Base-by-base conservation (phyloP, 2,113 vertebrate genomes). In the Ornithorhynchus anatinus region DNA sequence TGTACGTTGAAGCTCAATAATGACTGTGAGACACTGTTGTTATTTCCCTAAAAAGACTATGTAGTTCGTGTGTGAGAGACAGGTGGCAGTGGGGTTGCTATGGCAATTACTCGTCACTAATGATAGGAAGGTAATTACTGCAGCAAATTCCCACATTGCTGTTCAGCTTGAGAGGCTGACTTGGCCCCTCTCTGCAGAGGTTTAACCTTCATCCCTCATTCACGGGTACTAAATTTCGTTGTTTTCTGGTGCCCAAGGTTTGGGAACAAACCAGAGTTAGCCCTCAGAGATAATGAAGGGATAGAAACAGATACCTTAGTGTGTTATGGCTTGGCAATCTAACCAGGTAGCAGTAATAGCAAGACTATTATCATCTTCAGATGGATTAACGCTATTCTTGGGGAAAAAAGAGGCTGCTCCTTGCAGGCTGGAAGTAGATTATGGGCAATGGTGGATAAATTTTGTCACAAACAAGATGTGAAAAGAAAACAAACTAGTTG, bases 41-140 rank as follows among this genome's bases (percentile, higher is more conserved):
- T 89, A 76, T 86, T 90, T 89, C 83, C 78, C 62, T 91, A 84
- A 86, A 82, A 81, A 88, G 77, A 83, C 79, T 69, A 85, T 88
- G 72, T 39, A 89, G 85, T 77, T 86, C 66, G 75, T 78, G 35
- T 71, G 66, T 89, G 88, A 89, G 83, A 92, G 92, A 92, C 89
- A 93, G 88, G 91, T 91, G 87, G 92, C 86, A 92, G 86, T 87
- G 81, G 78, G 86, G 92, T 94, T 93, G 89, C 93, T 90, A 93
- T 93, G 90, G 91, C 85, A 91, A 93, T 92, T 86, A 86, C 87
- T 86, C 93, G 88, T 93, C 89, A 92, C 90, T 92, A 94, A 91
- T 93, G 88, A 92, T 91, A 93, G 89, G 84, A 93, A 88, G 84
- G 82, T 93, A 92, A 94, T 93, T 93, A 92, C 81, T 79, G 81